These are phyloP conservation scores for Caerostris extrusa DNA, from an alignment of 1,140 invertebrate species.

Conservation along the genomic window DNA sequence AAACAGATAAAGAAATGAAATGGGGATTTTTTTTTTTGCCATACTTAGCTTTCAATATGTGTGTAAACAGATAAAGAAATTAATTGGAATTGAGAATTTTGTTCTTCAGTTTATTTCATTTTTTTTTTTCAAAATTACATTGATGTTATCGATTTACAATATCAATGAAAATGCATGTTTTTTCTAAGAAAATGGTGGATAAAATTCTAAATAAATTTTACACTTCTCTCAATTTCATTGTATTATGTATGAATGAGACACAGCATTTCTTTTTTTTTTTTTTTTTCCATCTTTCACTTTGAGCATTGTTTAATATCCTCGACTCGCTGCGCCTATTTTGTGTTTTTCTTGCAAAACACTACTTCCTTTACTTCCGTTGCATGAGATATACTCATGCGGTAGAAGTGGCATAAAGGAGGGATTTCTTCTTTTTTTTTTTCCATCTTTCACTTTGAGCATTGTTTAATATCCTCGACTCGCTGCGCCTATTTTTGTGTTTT, in stretches of 20 bases:
- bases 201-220: too few relatives aligned
- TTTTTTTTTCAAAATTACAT: too few relatives aligned
- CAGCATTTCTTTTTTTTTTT: too few relatives aligned
- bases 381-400: slow-evolving; percentile 1
- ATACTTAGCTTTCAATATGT: background rate
- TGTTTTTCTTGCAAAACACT: background rate
- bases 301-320: slow-evolving; percentile 42
- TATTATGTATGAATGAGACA: too few relatives aligned
- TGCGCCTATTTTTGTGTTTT: background rate
- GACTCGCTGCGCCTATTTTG: background rate
- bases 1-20: too few relatives aligned
- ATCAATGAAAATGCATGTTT: too few relatives aligned
- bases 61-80: background rate
- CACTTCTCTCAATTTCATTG: too few relatives aligned
- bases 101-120: too few relatives aligned
- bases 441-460: background rate
- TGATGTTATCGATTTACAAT: too few relatives aligned
- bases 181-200: too few relatives aligned
- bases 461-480: slow-evolving; percentile 47
- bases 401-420: background rate
- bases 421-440: background rate
- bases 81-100: background rate
- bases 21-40: background rate
- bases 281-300: slow-evolving; percentile 8
- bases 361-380: background rate